Base-by-base conservation (phyloP, 1,140 invertebrate genomes). In the Leptopilina clavipes region DNA sequence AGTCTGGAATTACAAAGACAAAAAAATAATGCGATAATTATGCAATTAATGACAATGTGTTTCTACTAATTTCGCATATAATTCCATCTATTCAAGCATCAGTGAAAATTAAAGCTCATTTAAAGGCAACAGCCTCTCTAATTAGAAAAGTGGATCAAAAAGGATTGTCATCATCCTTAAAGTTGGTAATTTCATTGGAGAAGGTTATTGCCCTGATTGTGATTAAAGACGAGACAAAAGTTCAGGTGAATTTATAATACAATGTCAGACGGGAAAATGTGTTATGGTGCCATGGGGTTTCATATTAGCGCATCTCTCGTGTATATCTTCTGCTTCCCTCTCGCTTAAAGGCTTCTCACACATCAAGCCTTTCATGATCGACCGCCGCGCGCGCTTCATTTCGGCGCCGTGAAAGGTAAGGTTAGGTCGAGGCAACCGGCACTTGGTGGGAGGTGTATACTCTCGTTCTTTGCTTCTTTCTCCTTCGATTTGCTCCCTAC, bases 201-300 rank as follows among this genome's bases (percentile, higher is more conserved):
- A 25, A 31, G 19, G 22, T 59, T 59, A 59, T 59, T 59, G 22
- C 10, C 22, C 22, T 59, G 19, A n/a, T n/a, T n/a, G 19, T 59
- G 12, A 59, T 22, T 25, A 5, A 59, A 59, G 56, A 11, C 22
- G 56, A 59, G 56, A 59, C 56, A 12, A 12, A 25, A 59, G 56
- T n/a, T 48, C 12, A 48, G 44, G 2, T 48, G 22, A 31, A 56
- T 37, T 11, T 48, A 75, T 75, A 71, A n/a, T n/a, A 52, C 48
- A 52, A 52, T 52, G 76, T 73, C 74, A 71, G 78, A 77, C 73
- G 72, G 75, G 80, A 81, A 85, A 82, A 85, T 82, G 80, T 82
- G 80, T 80, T 83, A 85, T 80, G 78, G 77, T 84, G 82, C 79
- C 78, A 80, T 80, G 73, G 71, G 14, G 11, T 14, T 31, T 65